Conservation (phyloP, 2,888 invertebrate genomes). For the Ormia ochracea region DNA sequence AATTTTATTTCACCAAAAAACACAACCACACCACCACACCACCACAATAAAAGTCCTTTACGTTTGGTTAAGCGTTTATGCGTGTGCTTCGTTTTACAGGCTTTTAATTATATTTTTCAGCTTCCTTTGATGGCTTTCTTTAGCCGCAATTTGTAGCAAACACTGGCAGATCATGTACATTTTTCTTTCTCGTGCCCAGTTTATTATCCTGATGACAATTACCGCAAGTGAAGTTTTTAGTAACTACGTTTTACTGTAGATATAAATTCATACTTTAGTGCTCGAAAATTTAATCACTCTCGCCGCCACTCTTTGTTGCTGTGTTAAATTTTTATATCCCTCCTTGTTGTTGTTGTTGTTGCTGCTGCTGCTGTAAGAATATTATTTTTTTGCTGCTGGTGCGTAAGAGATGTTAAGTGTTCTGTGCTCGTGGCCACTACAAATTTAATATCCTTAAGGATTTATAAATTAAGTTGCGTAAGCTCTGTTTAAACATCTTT, state of each 20-base stretch:
- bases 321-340: slow-evolving; percentile 9
- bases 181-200: slow-evolving; percentile 20
- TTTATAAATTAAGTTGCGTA: slow-evolving; percentile 54
- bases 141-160: background rate
- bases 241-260: background rate
- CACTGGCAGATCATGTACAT: background rate
- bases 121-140: background rate
- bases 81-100: slow-evolving; percentile 39
- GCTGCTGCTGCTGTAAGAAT: background rate
- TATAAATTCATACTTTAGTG: background rate
- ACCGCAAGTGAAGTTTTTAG: slow-evolving; percentile 20
- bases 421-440: slow-evolving; percentile 14
- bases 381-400: background rate
- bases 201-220: slow-evolving; percentile 43
- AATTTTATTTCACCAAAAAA: background rate
- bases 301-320: background rate
- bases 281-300: slow-evolving; percentile 8
- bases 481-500: slow-evolving; percentile 52
- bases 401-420: background rate
- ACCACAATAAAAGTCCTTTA: slow-evolving; percentile 4
- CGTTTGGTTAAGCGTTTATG: slow-evolving; percentile 1
- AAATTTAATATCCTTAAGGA: slow-evolving; percentile 42
- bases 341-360: background rate
- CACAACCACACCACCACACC: background rate
- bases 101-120: slow-evolving; percentile 59